A percentile compares a stretch with the other conserved stretches of the same genome.
These are phyloP conservation scores for Apis cerana DNA, from an alignment of 1,140 invertebrate species.

Conservation along the genomic window DNA sequence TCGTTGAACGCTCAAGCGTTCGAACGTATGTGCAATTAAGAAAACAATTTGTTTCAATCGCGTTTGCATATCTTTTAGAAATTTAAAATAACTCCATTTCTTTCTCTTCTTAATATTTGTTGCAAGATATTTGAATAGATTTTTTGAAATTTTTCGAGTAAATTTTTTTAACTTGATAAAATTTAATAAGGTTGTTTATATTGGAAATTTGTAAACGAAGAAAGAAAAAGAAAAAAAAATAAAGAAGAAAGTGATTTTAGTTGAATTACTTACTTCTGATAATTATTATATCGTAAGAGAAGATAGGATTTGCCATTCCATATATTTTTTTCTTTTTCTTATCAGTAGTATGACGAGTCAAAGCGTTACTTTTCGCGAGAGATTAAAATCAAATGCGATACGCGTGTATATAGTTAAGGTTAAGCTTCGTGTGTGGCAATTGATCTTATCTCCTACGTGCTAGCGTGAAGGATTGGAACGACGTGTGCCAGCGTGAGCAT, in stretches of 20 bases:
- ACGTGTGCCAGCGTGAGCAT: conserved; percentile 50
- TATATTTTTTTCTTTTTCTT: conserved; percentile 33
- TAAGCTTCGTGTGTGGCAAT: conserved; percentile 66
- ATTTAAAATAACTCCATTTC: not conserved
- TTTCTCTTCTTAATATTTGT: not conserved
- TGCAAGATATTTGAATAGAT: not conserved
- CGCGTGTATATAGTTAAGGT: conserved; percentile 66
- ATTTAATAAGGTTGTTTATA: too few species aligned
- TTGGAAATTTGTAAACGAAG: conserved; percentile 17
- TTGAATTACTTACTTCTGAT: not conserved
- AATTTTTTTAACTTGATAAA: not conserved
- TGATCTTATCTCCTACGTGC: conserved; percentile 58
- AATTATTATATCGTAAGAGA: not conserved
- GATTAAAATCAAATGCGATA: conserved; percentile 63
- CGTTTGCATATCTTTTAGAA: conserved; percentile 9
- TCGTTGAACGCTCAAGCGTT: conserved; percentile 29
- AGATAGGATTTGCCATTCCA: conserved; percentile 57
- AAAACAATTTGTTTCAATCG: conserved; percentile 23
- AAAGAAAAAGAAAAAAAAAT: conserved; percentile 1
- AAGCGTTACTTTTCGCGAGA: conserved; percentile 45
- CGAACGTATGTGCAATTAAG: conserved; percentile 62
- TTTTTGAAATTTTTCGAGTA: not conserved
- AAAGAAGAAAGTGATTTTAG: not conserved
- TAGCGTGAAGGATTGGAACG: conserved; percentile 50
- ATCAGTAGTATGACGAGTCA: conserved; percentile 24